Evolutionary conservation across 2,113 vertebrate species (phyloP).

Genomic region (Choloepus hoffmanni): DNA sequence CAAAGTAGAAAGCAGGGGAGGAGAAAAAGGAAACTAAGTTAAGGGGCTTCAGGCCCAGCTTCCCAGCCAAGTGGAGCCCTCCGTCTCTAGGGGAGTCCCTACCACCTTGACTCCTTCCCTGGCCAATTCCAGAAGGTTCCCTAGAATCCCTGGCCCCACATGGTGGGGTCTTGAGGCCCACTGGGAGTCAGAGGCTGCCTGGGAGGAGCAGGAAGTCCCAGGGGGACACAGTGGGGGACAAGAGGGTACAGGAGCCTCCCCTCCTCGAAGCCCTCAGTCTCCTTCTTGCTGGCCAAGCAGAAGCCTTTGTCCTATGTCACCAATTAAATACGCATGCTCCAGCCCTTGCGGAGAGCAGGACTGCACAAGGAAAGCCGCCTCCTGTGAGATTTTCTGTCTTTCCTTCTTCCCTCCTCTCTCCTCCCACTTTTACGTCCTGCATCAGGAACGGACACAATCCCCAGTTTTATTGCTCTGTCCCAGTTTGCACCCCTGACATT

Average conservation of each 20-base stretch:
- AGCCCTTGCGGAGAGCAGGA: not conserved
- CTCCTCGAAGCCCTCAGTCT: not conserved
- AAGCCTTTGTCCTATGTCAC: not conserved
- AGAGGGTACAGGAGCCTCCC: not conserved
- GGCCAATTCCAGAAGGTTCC: not conserved
- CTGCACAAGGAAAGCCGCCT: not conserved
- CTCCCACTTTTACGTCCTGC: not conserved
- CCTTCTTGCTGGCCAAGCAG: not conserved
- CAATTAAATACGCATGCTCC: not conserved
- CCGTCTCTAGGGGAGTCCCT: not conserved
- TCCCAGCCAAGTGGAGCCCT: not conserved
- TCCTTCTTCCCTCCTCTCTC: not conserved
- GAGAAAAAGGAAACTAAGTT: not conserved
- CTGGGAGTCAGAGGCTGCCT: not conserved
- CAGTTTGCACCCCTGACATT: constrained; percentile 8
- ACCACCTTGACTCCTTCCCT: not conserved
- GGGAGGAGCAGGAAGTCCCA: constrained; percentile 17
- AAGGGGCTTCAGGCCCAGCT: not conserved
- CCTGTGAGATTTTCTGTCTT: not conserved
- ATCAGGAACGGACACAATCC: constrained; percentile 14
- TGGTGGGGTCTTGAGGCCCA: not conserved
- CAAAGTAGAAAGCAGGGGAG: constrained; percentile 30
- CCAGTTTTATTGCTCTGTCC: not conserved
- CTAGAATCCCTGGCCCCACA: not conserved
- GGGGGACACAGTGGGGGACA: not conserved